Base-by-base conservation (phyloP, 2,888 invertebrate species). In the Xylota segnis region DNA sequence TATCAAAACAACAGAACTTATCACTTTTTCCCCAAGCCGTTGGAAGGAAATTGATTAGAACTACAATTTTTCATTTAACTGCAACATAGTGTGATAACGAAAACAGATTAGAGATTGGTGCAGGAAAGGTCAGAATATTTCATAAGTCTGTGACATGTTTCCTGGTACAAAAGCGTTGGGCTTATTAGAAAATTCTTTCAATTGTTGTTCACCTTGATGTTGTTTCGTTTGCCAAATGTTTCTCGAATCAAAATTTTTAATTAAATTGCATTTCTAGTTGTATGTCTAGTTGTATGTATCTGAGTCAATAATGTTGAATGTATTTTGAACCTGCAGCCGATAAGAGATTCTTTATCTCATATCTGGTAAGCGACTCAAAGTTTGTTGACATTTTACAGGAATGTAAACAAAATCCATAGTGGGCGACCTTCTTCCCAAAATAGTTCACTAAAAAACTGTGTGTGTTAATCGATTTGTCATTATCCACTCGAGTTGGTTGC, bases 311-410 rank as follows among this genome's bases (percentile, higher is more conserved):
- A 14, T 32, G 14, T 14, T 29, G 2, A n/a, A n/a, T 5, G 14
- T 29, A 3, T 18, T 18, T 23, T 9, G 9, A 47, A 18, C 47
- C 18, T 18, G 18, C 43, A 43, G 14, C 4, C 23, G 10, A 23
- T 3, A 50, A 23, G 0, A 10, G 23, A 10, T 2, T 50, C 10
- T 37, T 12, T 43, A 14, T 6, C 43, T 43, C 12, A 3, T 43
- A 14, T 14, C 43, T 43, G 43, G 7, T n/a, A 43, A 14, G 43
- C 2, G 43, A 50, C 10, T 12, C 23, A 50, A 50, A 54, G 29
- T 54, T 54, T 54, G 54, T 54, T 54, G 9, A 14, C 29, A 54
- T 54, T n/a, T 54, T 54, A 29, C 54, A 52, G 0, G 52, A 50
- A 16, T 14, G 56, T 32, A 29, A 32, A 32, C 7, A n/a, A 12